phyloP scores from a whole-genome alignment of 2,888 invertebrate genomes.

The Coenonympha arcania region DNA sequence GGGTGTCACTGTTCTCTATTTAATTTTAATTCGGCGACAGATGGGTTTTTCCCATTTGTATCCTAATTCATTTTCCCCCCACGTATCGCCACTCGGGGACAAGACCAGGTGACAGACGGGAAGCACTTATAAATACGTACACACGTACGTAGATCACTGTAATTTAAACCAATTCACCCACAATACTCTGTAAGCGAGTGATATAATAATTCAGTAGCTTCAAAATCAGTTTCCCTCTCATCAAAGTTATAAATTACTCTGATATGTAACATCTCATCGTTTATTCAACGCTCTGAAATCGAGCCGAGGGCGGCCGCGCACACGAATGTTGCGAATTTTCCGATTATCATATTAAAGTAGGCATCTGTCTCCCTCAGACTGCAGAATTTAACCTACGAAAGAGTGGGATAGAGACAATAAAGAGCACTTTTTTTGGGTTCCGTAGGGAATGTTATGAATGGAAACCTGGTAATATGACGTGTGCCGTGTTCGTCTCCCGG shows the following conservation, averaged over 20 bases:
- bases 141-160: not conserved
- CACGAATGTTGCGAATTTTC: slow-evolving; percentile 56
- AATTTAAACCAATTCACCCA: slow-evolving; percentile 6
- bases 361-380: slow-evolving; percentile 34
- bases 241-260: slow-evolving; percentile 35
- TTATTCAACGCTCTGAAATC: slow-evolving; percentile 54
- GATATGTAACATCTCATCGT: slow-evolving; percentile 51
- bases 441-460: too few relatives aligned
- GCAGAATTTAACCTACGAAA: not conserved
- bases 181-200: not conserved
- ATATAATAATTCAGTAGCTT: slow-evolving; percentile 18
- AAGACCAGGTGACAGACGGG: too few relatives aligned
- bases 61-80: too few relatives aligned
- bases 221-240: slow-evolving; percentile 27
- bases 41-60: too few relatives aligned
- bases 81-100: too few relatives aligned
- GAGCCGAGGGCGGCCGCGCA: slow-evolving; percentile 37
- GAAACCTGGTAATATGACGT: too few relatives aligned
- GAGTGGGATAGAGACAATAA: slow-evolving; percentile 23
- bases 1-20: too few relatives aligned
- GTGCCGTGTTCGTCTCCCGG: too few relatives aligned
- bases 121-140: too few relatives aligned
- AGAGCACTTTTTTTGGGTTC: slow-evolving; percentile 9
- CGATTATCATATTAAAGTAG: slow-evolving; percentile 68
- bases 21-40: too few relatives aligned